Base-by-base conservation (phyloP, 2,113 vertebrate genomes). In the Macrotus californicus region DNA sequence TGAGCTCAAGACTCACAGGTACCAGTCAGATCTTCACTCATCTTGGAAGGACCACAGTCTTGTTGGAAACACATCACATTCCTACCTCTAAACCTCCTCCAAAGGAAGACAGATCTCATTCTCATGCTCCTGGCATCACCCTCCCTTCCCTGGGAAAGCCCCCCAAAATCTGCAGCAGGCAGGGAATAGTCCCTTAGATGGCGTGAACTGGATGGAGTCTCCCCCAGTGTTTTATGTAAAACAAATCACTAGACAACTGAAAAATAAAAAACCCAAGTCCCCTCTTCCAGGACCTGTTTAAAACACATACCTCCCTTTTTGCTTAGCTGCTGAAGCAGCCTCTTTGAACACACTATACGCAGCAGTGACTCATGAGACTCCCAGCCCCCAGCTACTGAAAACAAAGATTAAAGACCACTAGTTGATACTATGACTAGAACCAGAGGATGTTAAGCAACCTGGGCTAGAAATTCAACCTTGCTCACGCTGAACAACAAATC, bases 361-460 rank as follows among this genome's bases (percentile, higher is more conserved):
- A 39, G 10, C 7, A 31, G 56, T 75, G 43, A 86, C 87, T 93
- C 84, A 77, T 69, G 88, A 56, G 41, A 41, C 43, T 36, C 41
- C 54, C n/a, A 83, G 73, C 13, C 59, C 43, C 41, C 29, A 85
- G 87, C 31, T 6, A 21, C 80, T 73, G 36, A 46, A 94, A 92
- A 89, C 79, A 66, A 64, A 96, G 84, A 72, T 87, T 81, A 90
- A 96, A 95, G 83, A 90, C 91, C 34, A 87, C 69, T 81, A 36
- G 69, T n/a, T 86, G 73, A 83, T 83, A 72, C 4, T 26, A 29
- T 39, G 21, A 80, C 85, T 88, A 76, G 87, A 75, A 77, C 79
- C 83, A 56, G 61, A 26, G 61, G 18, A 69, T 72, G 13, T 84
- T 76, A 90, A 89, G 77, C 72, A 94, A 90, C 39, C 46, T 73